Percentiles rank a stretch among this genome's conserved stretches.
These are phyloP conservation scores for Drosophila melanocephala DNA, from an alignment of 2,888 invertebrate species.

Conservation along the genomic window DNA sequence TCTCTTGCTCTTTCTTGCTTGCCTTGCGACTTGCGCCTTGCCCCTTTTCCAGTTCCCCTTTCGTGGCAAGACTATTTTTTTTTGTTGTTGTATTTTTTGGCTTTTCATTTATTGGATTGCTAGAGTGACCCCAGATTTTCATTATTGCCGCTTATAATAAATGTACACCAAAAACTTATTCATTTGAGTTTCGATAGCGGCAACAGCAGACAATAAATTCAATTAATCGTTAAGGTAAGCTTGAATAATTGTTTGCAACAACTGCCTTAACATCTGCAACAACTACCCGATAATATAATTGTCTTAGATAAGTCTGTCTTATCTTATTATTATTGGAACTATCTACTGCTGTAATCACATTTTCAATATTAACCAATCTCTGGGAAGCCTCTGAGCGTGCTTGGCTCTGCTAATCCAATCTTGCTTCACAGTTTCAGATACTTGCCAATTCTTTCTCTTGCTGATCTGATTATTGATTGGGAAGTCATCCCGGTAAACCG, in stretches of 20 bases:
- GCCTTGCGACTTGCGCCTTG: conserved; percentile 3
- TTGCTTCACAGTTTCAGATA: neutral
- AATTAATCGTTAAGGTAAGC: conserved; percentile 55
- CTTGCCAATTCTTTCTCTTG: neutral
- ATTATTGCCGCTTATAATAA: conserved; percentile 32
- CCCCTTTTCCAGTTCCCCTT: conserved; percentile 6
- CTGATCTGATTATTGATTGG: no score
- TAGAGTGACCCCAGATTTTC: conserved; percentile 72
- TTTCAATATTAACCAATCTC: neutral
- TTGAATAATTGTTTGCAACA: neutral
- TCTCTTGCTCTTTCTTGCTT: neutral
- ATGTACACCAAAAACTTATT: conserved; percentile 57
- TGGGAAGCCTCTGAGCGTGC: neutral
- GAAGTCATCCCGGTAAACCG: neutral
- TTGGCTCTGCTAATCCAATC: neutral
- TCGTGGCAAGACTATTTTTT: conserved; percentile 9
- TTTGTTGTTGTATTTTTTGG: conserved; percentile 30
- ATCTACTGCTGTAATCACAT: neutral
- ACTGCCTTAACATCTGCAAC: neutral
- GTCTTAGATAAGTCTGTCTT: neutral
- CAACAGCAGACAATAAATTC: conserved; percentile 64
- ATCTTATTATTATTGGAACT: neutral
- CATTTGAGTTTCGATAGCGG: conserved; percentile 58
- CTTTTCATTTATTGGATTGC: conserved; percentile 77
- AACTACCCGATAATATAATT: neutral